Evolutionary conservation across 2,113 vertebrate genomes (phyloP).

Genomic region (Leptobrachium ailaonicum): DNA sequence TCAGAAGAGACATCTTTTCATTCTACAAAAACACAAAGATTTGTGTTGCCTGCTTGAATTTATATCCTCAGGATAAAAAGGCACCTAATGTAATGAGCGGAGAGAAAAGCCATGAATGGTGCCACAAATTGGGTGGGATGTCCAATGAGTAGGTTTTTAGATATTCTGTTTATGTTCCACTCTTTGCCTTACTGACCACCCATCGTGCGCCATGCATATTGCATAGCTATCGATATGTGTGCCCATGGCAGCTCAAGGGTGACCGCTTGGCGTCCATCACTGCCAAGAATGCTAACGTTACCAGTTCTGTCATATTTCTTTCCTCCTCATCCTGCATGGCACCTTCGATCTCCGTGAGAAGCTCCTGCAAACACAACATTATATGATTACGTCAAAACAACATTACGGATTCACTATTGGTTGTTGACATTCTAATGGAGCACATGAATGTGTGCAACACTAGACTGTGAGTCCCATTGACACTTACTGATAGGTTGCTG

Average conservation of each 20-base stretch:
- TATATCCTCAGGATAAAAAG: background rate
- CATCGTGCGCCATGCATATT: too few species aligned
- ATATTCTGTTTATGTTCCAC: too few species aligned
- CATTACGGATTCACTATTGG: too few species aligned
- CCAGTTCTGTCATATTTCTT: slow-evolving; percentile 16
- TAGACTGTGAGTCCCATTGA: background rate
- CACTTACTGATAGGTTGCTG: slow-evolving; percentile 22
- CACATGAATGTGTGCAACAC: too few species aligned
- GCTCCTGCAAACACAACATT: slow-evolving; percentile 1
- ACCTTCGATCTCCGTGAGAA: background rate
- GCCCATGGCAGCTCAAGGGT: too few species aligned
- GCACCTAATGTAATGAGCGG: background rate
- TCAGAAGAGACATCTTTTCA: slow-evolving; percentile 2
- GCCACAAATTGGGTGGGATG: background rate
- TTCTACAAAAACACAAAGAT: slow-evolving; percentile 20
- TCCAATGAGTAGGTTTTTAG: too few species aligned
- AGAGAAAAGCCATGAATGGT: background rate
- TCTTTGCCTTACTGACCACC: too few species aligned
- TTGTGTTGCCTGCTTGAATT: too few species aligned
- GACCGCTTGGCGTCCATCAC: too few species aligned
- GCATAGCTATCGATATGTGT: too few species aligned
- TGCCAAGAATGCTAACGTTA: background rate
- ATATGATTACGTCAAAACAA: too few species aligned
- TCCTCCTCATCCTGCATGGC: slow-evolving; percentile 33
- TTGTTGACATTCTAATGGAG: too few species aligned